phyloP scores from a whole-genome alignment of 1,140 invertebrate species.

The Diuraphis noxia region DNA sequence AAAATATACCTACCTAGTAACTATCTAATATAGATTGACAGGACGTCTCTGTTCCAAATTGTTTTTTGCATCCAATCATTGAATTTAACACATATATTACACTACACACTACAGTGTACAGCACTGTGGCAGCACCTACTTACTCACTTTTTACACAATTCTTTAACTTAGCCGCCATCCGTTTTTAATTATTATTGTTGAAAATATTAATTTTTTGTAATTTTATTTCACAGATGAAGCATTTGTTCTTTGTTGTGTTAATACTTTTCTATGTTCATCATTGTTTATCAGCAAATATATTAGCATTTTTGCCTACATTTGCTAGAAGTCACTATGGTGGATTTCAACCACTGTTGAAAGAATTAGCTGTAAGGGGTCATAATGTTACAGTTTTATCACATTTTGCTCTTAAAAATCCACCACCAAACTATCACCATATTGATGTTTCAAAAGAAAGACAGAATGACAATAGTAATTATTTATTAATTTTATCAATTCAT shows the following conservation, averaged over 20 bases:
- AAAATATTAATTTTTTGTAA: not conserved
- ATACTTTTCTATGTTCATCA: not conserved
- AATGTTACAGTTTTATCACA: conserved; percentile 58
- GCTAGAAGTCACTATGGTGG: conserved; percentile 59
- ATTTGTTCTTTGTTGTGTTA: not conserved
- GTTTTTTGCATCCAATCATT: too few relatives aligned
- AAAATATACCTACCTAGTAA: too few relatives aligned
- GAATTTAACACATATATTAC: too few relatives aligned
- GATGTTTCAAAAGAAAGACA: conserved; percentile 22
- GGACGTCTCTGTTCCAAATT: too few relatives aligned
- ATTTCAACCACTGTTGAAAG: conserved; percentile 59
- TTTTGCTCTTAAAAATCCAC: conserved; percentile 56
- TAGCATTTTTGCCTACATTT: conserved; percentile 57
- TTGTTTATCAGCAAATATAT: conserved; percentile 56
- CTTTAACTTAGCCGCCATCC: not conserved
- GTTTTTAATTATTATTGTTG: not conserved
- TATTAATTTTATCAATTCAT: not conserved
- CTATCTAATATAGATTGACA: too few relatives aligned
- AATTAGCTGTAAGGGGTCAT: conserved; percentile 59
- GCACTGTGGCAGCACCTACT: too few relatives aligned
- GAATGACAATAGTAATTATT: conserved; percentile 9
- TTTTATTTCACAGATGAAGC: conserved; percentile 22
- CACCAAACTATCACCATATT: conserved; percentile 43
- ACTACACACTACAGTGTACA: too few relatives aligned
- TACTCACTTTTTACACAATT: not conserved